Evolutionary conservation across 2,888 invertebrate genomes (phyloP), one percentile per base, ranked within the genome.

Genomic region (Molorchus minor): DNA sequence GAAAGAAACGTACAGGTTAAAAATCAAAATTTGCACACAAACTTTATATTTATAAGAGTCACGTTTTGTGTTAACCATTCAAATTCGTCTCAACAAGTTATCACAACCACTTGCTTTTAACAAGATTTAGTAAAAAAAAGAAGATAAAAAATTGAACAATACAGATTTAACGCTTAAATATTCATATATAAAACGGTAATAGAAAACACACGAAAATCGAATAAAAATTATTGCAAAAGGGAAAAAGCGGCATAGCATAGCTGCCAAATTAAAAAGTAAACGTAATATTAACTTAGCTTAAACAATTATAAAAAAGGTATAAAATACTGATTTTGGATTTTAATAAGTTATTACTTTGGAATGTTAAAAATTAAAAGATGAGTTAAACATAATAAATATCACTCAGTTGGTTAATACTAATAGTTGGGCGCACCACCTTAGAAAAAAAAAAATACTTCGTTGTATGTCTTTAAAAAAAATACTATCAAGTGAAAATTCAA

Each of bases 391-490:
- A 65, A 72, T 69, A 74, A 79, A 80, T 79, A 79, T 80, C 80
- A 80, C 80, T 79, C 79, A 72, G 71, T 21, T 71, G 74, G 78
- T 79, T 79, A 79, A 79, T 79, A 79, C 78, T 79, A 78, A 72
- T 70, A 72, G 71, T 74, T 75, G 71, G 36, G 41, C 40, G 13
- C 52, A 41, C 52, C 19, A 52, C 19, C 52, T 52, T 41, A 52
- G 12, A 52, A 41, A 49, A 38, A n/a, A n/a, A n/a, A n/a, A n/a
- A n/a, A n/a, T n/a, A n/a, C n/a, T 25, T 43, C 43, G 43, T 43
- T 43, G 43, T 12, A 41, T 20, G 12, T 43, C 5, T 43, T 25
- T 13, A n/a, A n/a, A n/a, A n/a, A n/a, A n/a, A 43, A 43, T 43
- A 25, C 20, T 19, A 40, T 40, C 19, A 40, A 40, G 13, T 43